Evolutionary conservation across 2,113 vertebrate genomes (phyloP).

Genomic region (Cercocebus atys): DNA sequence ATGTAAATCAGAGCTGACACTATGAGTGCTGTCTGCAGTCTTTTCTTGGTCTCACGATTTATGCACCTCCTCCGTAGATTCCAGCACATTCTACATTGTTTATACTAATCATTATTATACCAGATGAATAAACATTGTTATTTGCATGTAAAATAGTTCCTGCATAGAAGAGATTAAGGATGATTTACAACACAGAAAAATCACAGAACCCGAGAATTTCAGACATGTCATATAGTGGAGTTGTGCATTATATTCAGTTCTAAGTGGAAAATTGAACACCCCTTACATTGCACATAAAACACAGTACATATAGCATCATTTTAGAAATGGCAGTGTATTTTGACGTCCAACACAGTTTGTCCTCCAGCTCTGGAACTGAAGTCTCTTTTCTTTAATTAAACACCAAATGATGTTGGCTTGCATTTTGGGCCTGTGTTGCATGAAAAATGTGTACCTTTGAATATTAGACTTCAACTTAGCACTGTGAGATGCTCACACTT

Average conservation of each 20-base stretch:
- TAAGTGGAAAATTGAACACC: background rate
- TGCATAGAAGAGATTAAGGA: background rate
- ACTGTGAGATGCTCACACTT: background rate
- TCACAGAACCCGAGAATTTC: background rate
- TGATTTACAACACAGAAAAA: slow-evolving; percentile 22
- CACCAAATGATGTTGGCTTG: background rate
- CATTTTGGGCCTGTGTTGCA: background rate
- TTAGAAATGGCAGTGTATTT: background rate
- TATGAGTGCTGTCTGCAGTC: background rate
- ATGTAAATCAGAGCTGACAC: slow-evolving; percentile 43
- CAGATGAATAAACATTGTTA: background rate
- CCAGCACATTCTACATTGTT: slow-evolving; percentile 33
- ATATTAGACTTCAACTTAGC: background rate
- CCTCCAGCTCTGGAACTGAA: background rate
- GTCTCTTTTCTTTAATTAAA: background rate
- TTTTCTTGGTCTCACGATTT: background rate
- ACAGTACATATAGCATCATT: background rate
- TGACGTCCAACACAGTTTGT: background rate
- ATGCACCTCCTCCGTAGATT: slow-evolving; percentile 5
- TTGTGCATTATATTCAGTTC: background rate
- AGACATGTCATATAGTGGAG: background rate
- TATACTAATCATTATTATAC: background rate
- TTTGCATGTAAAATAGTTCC: slow-evolving; percentile 9
- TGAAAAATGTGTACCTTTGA: background rate
- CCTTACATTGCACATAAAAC: background rate